Percentiles rank a stretch among this genome's conserved stretches.
phyloP scores from a whole-genome alignment of 2,797 vertebrate genomes.

The Zonotrichia albicollis region DNA sequence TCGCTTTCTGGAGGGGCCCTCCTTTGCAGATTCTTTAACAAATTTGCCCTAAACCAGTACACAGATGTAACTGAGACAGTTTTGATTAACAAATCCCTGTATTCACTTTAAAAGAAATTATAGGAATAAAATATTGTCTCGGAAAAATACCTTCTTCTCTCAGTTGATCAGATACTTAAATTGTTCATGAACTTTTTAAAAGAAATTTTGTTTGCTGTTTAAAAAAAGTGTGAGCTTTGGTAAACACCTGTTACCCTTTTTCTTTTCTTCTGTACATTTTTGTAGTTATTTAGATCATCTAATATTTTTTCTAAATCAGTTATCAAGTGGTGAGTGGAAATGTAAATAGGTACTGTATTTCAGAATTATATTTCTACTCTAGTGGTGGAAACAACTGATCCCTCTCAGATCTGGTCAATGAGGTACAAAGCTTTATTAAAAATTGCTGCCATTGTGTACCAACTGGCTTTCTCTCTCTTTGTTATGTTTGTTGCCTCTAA shows the following conservation, averaged over 20 bases:
- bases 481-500: neutral
- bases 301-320: neutral
- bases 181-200: neutral
- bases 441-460: neutral
- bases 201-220: neutral
- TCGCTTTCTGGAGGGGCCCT: too few relatives aligned
- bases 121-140: neutral
- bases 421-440: neutral
- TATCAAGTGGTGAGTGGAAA: neutral
- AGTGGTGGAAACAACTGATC: neutral
- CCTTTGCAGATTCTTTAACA: too few relatives aligned
- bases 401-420: neutral
- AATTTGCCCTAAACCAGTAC: too few relatives aligned
- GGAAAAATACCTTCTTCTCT: neutral
- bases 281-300: neutral
- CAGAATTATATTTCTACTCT: neutral
- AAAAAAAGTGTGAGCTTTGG: neutral
- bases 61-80: neutral
- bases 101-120: neutral
- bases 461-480: neutral
- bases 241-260: neutral
- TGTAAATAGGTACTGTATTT: neutral
- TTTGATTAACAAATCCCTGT: neutral
- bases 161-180: neutral
- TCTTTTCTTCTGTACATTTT: neutral